These are phyloP conservation scores for Rhodophaea formosa DNA, from an alignment of 2,888 invertebrate species.

Conservation along the genomic window DNA sequence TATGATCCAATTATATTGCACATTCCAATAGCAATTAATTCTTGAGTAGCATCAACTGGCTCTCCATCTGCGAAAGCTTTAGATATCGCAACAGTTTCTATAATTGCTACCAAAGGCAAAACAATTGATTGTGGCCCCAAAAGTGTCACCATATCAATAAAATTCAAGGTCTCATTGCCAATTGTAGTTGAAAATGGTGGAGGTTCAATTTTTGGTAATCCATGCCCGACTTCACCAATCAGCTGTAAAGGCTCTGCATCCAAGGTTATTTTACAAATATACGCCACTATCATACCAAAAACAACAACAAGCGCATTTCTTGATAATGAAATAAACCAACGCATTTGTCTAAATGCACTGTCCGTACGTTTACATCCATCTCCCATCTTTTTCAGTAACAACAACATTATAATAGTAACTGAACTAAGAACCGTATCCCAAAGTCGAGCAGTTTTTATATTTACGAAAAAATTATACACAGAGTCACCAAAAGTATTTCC, in stretches of 20 bases:
- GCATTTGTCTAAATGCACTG: slow-evolving; percentile 66
- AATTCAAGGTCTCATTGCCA: slow-evolving; percentile 82
- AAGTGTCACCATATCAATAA: slow-evolving; percentile 82
- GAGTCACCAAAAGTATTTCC: slow-evolving; percentile 85
- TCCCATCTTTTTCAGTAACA: slow-evolving; percentile 83
- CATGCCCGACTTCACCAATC: slow-evolving; percentile 84
- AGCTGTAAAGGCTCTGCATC: slow-evolving; percentile 82
- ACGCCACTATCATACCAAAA: slow-evolving; percentile 85
- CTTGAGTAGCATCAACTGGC: slow-evolving; percentile 92
- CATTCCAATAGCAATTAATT: slow-evolving; percentile 93
- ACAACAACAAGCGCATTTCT: slow-evolving; percentile 92
- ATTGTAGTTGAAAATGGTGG: slow-evolving; percentile 85
- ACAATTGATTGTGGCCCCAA: slow-evolving; percentile 83
- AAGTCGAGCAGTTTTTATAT: slow-evolving; percentile 80
- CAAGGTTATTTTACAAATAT: slow-evolving; percentile 47
- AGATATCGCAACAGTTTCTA: slow-evolving; percentile 87
- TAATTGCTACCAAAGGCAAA: slow-evolving; percentile 85
- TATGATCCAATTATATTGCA: slow-evolving; percentile 92
- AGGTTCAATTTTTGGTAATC: slow-evolving; percentile 84
- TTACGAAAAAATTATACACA: slow-evolving; percentile 79
- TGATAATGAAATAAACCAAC: slow-evolving; percentile 85
- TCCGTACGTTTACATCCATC: slow-evolving; percentile 74
- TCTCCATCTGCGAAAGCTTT: slow-evolving; percentile 90
- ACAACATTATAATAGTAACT: slow-evolving; percentile 81
- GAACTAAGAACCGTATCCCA: slow-evolving; percentile 86